Conservation (phyloP, 2,888 invertebrate genomes). For the Mythimna lalbum region DNA sequence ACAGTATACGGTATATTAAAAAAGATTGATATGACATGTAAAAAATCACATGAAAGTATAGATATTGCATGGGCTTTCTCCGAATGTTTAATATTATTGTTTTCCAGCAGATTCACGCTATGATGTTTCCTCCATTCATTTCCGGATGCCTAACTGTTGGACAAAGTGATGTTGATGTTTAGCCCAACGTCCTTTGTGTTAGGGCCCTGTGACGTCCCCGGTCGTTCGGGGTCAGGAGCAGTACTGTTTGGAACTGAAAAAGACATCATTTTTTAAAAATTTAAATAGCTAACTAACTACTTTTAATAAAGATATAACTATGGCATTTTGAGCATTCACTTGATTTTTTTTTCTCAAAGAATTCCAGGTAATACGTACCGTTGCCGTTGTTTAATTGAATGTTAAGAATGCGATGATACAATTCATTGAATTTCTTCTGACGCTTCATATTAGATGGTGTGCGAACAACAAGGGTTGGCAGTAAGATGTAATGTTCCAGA, state of each 20-base stretch:
- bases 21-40: conserved; percentile 8
- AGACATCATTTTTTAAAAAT: background rate
- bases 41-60: background rate
- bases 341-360: background rate
- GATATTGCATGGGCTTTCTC: conserved; percentile 30
- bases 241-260: conserved; percentile 70
- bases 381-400: conserved; percentile 79
- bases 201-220: conserved; percentile 30
- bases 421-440: conserved; percentile 86
- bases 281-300: background rate
- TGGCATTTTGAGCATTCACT: background rate
- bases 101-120: conserved; percentile 18
- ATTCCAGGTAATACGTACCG: conserved; percentile 65
- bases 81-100: conserved; percentile 22
- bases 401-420: conserved; percentile 85
- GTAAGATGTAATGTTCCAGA: conserved; percentile 83
- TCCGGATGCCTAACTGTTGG: conserved; percentile 64
- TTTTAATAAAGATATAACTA: background rate
- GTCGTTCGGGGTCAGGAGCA: conserved; percentile 24
- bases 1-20: conserved; percentile 39
- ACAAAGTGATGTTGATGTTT: conserved; percentile 80
- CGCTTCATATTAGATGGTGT: conserved; percentile 86
- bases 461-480: conserved; percentile 85
- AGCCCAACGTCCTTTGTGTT: conserved; percentile 80
- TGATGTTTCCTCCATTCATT: conserved; percentile 25